phyloP scores from a whole-genome alignment of 2,888 invertebrate species.

The Pammene fasciana region DNA sequence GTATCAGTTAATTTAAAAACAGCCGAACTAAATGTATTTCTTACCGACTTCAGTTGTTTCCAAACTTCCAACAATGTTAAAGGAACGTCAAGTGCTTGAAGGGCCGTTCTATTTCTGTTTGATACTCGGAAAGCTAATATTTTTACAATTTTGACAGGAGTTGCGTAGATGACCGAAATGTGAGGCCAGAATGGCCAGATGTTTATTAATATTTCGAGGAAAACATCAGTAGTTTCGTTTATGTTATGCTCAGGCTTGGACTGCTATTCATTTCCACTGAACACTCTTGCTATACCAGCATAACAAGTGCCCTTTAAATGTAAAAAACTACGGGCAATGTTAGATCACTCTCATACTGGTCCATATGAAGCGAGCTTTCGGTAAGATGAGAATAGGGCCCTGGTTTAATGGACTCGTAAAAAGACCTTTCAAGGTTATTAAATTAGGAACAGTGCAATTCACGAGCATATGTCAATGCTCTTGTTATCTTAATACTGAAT shows the following conservation, averaged over 20 bases:
- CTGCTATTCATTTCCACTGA: not conserved
- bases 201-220: slow-evolving; percentile 37
- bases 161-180: slow-evolving; percentile 36
- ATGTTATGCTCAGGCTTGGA: not conserved
- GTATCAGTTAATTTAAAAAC: not conserved
- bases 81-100: slow-evolving; percentile 33
- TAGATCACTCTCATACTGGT: not conserved
- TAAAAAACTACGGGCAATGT: not conserved
- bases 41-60: slow-evolving; percentile 1
- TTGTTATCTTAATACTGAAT: slow-evolving; percentile 13
- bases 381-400: not conserved
- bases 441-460: slow-evolving; percentile 28
- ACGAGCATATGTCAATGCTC: slow-evolving; percentile 15
- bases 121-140: slow-evolving; percentile 23
- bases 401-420: slow-evolving; percentile 31
- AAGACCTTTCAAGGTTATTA: slow-evolving; percentile 30
- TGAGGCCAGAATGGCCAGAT: slow-evolving; percentile 33
- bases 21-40: not conserved
- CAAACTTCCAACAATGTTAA: not conserved
- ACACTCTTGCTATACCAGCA: not conserved
- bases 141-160: slow-evolving; percentile 37
- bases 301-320: not conserved
- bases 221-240: slow-evolving; percentile 22
- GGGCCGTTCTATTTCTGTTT: slow-evolving; percentile 36
- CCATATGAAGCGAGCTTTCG: not conserved